These are phyloP conservation scores for Synanthedon andrenaeformis DNA, from an alignment of 2,888 invertebrate genomes.

Conservation along the genomic window DNA sequence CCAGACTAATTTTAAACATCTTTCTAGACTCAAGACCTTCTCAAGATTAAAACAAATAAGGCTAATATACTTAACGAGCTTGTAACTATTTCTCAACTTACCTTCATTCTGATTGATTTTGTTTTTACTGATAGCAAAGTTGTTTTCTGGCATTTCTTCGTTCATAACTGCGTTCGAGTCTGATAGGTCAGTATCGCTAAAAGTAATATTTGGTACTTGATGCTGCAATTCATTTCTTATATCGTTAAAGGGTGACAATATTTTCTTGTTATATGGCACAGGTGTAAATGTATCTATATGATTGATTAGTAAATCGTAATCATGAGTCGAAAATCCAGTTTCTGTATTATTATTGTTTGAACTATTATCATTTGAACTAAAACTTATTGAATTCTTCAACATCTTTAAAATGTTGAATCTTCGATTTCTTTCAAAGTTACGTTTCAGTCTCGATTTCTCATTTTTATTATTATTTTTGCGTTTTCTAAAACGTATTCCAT, in stretches of 20 bases:
- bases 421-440: slow-evolving; percentile 12
- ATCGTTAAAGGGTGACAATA: neutral
- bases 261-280: slow-evolving; percentile 15
- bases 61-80: no score
- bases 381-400: slow-evolving; percentile 25
- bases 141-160: slow-evolving; percentile 18
- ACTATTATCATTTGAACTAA: neutral
- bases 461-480: slow-evolving; percentile 12
- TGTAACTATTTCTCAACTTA: no score
- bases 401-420: slow-evolving; percentile 33
- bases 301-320: slow-evolving; percentile 19
- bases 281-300: slow-evolving; percentile 17
- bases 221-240: neutral
- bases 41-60: no score
- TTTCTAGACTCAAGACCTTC: no score
- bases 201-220: neutral
- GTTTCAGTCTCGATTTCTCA: slow-evolving; percentile 12
- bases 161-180: slow-evolving; percentile 3
- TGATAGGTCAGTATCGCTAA: no score
- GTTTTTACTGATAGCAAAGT: slow-evolving; percentile 14
- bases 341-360: slow-evolving; percentile 8
- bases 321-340: slow-evolving; percentile 9
- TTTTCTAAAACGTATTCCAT: slow-evolving; percentile 18
- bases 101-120: no score
- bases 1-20: no score